These are phyloP conservation scores for Urocitellus parryii DNA, from an alignment of 2,113 vertebrate species.

Conservation along the genomic window DNA sequence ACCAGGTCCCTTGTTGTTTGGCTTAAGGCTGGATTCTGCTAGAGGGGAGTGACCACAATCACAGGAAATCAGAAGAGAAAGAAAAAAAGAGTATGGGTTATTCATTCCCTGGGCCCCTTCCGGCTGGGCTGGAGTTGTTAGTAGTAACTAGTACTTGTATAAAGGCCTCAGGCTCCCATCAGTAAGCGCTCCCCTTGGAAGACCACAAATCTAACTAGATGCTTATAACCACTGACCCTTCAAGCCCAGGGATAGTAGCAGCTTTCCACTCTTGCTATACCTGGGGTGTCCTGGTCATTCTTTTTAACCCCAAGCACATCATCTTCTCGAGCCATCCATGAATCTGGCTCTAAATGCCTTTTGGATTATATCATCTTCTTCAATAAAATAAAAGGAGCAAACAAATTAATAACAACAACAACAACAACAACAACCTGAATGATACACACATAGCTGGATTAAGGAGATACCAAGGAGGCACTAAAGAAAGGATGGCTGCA, in stretches of 20 bases:
- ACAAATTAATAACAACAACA: no score
- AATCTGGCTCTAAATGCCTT: not conserved
- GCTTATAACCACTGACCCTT: not conserved
- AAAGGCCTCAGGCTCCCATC: not conserved
- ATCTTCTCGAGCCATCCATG: not conserved
- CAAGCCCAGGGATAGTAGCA: not conserved
- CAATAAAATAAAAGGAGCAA: not conserved
- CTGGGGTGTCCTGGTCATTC: not conserved
- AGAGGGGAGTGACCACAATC: not conserved
- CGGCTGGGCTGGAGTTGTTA: not conserved
- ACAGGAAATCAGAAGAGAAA: not conserved
- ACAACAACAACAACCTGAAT: not conserved
- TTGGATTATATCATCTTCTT: not conserved
- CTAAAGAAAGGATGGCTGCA: rapidly evolving
- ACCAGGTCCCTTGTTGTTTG: not conserved
- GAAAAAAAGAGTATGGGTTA: no score
- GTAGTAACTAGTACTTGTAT: not conserved
- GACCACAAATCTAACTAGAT: not conserved
- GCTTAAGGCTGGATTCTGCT: not conserved
- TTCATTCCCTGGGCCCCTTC: not conserved
- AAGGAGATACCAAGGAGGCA: no score
- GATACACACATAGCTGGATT: not conserved
- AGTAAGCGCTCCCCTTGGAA: not conserved
- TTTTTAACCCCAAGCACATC: not conserved
- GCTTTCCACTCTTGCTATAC: not conserved